These are phyloP conservation scores for Seira ritae DNA, from an alignment of 2,888 invertebrate genomes.

Conservation along the genomic window DNA sequence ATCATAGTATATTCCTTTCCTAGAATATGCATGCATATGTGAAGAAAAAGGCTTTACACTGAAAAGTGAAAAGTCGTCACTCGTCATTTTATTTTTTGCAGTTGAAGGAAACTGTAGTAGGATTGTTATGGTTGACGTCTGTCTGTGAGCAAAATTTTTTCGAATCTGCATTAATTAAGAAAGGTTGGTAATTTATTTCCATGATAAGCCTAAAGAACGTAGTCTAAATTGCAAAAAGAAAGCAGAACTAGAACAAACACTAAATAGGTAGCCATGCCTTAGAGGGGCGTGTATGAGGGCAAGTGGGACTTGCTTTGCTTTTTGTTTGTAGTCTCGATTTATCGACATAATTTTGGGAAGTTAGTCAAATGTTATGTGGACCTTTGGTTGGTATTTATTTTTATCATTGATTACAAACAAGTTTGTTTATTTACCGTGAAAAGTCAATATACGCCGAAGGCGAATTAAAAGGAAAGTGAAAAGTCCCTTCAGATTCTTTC, in stretches of 20 bases:
- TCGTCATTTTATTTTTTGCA: conserved; percentile 28
- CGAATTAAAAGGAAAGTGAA: too few species aligned
- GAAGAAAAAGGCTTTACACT: not conserved
- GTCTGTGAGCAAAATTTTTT: not conserved
- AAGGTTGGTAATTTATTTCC: not conserved
- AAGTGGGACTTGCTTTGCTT: not conserved
- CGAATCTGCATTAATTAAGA: not conserved
- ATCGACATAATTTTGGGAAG: conserved; percentile 40
- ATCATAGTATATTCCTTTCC: too few species aligned
- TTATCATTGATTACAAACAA: conserved; percentile 17
- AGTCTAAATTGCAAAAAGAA: not conserved
- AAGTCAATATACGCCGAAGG: conserved; percentile 24
- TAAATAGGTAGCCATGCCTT: not conserved
- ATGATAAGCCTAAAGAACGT: not conserved
- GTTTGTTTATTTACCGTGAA: conserved; percentile 1
- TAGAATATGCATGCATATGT: not conserved
- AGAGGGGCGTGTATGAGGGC: not conserved
- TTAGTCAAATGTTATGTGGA: not conserved
- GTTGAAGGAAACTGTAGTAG: conserved; percentile 6
- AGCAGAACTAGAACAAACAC: not conserved
- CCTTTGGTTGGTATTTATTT: not conserved
- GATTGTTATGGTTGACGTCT: not conserved
- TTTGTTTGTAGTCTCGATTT: conserved; percentile 25
- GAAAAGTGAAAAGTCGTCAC: not conserved
- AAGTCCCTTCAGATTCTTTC: too few species aligned